Evolutionary conservation across 1,140 invertebrate species (phyloP), one percentile per base, ranked within the genome.

Genomic region (Samia ricini): DNA sequence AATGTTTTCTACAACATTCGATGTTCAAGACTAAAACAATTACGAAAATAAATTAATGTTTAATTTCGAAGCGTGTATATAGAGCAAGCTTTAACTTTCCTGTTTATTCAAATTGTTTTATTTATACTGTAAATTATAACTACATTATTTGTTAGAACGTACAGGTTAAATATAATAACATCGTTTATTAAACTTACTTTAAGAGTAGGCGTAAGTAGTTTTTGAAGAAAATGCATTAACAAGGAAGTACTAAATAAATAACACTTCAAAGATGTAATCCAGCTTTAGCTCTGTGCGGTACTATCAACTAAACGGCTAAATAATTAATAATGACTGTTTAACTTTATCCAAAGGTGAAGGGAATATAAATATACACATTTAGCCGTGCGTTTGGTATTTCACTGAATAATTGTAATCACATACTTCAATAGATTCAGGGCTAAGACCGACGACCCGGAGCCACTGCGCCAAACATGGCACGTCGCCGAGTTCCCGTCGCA

Each of bases 391-490:
- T n/a, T n/a, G n/a, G n/a, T n/a, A n/a, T n/a, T n/a, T n/a, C n/a
- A n/a, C n/a, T n/a, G n/a, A n/a, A n/a, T n/a, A n/a, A n/a, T n/a
- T n/a, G n/a, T n/a, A n/a, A n/a, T n/a, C n/a, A n/a, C n/a, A 36
- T 36, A 96, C 95, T 92, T 94, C 91, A 60, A 96, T 94, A 55
- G 94, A 94, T 69, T 94, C 92, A 66, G 92, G 91, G 48, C 93
- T 92, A 19, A 97, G 92, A 48, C 97, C 97, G 36, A 99, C 98
- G 56, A 99, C 96, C 68, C 95, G 93, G 12, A 99, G 92, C 98
- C 98, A 99, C 87, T 98, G 96, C 80, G 94, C 92, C 76, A 98
- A 89, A 54, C 95, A 95, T 26, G 97, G 95, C 87, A 94, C 92
- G 71, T 94, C 91, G 71, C 91, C 84, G 64, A 94, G 89, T 73